Base-by-base conservation (phyloP, 2,113 vertebrate species). In the Odobenus rosmarus region DNA sequence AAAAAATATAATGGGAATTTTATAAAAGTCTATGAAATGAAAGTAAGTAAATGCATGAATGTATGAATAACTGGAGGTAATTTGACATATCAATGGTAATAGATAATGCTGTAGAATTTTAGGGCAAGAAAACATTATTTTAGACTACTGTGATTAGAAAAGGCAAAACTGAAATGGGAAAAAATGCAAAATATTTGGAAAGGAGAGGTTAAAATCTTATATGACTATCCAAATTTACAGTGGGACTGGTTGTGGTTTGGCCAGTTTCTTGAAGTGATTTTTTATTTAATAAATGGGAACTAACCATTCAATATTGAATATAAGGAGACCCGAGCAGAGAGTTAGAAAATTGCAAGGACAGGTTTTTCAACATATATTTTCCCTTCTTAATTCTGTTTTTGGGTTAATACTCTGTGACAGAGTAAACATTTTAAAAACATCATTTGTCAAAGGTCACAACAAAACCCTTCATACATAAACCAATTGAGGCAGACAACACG, bases 381-480 rank as follows among this genome's bases (percentile, higher is more conserved):
- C 23, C 39, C 71, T 1, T 4, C 46, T 94, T 90, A 82, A 77
- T 87, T 92, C 79, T 92, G 69, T 89, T 97, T 92, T 79, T 13
- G 4, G 57, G 23, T 79, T 96, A 85, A 97, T 0, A 59, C 31
- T 88, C 23, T 51, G 77, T 88, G 59, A 46, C 81, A 96, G 90
- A 93, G 3, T 76, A 95, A 97, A 87, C 11, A 96, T 92, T 81
- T 59, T 95, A 81, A 97, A 97, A 97, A 33, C 14, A 81, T 88
- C 11, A 49, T 81, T n/a, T 95, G 64, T 97, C 55, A 98, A 55
- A 93, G 1, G 93, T 97, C 76, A 59, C 21, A 92, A 61, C 55
- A 97, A 98, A 97, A 93, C 21, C 21, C 5, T 49, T 86, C 69
- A 31, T 95, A 72, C 64, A 39, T 16, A 84, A 96, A 36, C n/a